Evolutionary conservation across 2,113 vertebrate genomes (phyloP).

Genomic region (Leiothrix lutea): DNA sequence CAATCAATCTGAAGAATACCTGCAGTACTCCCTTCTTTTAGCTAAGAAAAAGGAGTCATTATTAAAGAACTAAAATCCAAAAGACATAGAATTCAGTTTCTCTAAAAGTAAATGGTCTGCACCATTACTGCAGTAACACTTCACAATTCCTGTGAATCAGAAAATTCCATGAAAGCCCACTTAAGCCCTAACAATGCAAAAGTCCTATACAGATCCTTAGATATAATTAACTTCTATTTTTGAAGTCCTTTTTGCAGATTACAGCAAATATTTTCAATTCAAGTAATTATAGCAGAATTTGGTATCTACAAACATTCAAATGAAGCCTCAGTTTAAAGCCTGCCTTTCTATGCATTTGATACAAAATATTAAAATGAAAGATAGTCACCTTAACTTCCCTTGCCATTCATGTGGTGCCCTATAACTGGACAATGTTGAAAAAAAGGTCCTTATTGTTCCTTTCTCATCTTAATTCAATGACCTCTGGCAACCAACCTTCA

Average conservation of each 20-base stretch:
- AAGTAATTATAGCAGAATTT: neutral
- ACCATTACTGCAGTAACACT: neutral
- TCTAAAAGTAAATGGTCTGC: neutral
- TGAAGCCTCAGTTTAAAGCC: neutral
- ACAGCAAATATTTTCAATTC: neutral
- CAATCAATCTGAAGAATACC: neutral
- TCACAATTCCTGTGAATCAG: neutral
- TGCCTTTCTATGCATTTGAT: neutral
- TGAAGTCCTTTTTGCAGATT: neutral
- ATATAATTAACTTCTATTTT: neutral
- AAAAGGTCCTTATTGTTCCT: neutral
- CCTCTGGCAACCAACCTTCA: neutral
- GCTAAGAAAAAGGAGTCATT: neutral
- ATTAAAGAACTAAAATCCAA: neutral
- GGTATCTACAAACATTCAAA: neutral
- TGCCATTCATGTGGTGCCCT: neutral
- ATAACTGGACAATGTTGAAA: neutral
- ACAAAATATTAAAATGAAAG: neutral
- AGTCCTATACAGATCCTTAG: neutral
- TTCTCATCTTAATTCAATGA: neutral
- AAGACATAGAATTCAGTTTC: neutral
- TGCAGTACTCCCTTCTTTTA: neutral
- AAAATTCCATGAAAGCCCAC: neutral
- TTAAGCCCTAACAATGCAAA: neutral
- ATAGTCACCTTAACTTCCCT: neutral